Evolutionary conservation across 2,888 invertebrate genomes (phyloP), one percentile per base, ranked within the genome.

Genomic region (Quadroppia sp.): DNA sequence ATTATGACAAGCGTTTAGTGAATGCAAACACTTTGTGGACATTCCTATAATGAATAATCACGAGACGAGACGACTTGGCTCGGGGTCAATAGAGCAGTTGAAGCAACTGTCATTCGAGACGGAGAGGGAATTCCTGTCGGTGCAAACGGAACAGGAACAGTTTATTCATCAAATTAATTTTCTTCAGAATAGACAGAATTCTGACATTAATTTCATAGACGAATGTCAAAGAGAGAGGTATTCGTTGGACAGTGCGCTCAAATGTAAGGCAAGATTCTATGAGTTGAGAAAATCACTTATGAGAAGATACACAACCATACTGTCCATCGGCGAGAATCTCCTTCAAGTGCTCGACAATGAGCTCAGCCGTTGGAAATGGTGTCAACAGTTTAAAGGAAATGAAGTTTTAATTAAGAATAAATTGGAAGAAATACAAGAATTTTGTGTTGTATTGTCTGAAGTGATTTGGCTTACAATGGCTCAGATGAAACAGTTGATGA

Each of bases 371-470:
- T 97, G 96, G 96, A 95, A 95, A 81, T 86, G 94, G 69, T 91
- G 92, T 77, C 96, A 97, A 81, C 95, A 96, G 79, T 82, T 95
- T 71, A 89, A 91, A 53, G 96, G 96, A 11, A 97, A 96, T 83
- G 96, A 96, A 0, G 90, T 91, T 0, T 88, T 88, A 0, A 81
- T 84, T 76, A 90, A 91, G 83, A 89, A 88, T 78, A 89, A 89
- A 73, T 42, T 69, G 40, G 69, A 42, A 2, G 88, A 89, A 0
- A 91, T 97, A 72, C 96, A 97, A 82, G 89, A 90, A 81, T 96
- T 95, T 89, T 93, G 93, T 82, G 94, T 94, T 80, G 86, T 87
- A 80, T 85, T 94, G 11, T 92, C 92, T 0, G 93, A 93, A 79
- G 84, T 93, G 20, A 91, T 92, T 77, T 94, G 93, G n/a, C n/a